Conservation (phyloP, 53 echinoderm and acorn worm genomes). For the Arbacia lixula region DNA sequence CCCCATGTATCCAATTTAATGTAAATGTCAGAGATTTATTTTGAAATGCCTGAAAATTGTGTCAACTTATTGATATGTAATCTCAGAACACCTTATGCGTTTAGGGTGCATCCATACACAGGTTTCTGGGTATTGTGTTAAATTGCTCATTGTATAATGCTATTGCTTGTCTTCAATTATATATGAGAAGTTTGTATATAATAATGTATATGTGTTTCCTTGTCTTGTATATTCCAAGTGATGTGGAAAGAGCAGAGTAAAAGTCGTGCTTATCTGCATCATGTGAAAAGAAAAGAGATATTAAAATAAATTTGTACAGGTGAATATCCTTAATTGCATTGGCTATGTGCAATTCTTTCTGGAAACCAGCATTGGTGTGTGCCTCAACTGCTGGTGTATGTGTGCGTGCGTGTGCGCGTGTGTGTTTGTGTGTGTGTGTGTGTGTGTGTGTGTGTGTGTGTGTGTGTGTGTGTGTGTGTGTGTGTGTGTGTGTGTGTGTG, state of each 20-base stretch:
- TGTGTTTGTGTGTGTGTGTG: no score
- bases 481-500: background rate
- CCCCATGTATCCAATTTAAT: no score
- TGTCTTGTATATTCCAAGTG: constrained; percentile 36
- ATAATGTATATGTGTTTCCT: constrained; percentile 22
- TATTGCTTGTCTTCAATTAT: constrained; percentile 18
- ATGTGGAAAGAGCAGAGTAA: constrained; percentile 18
- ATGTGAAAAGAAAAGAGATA: constrained; percentile 35
- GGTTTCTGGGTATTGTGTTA: constrained; percentile 23
- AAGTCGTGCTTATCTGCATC: constrained; percentile 36
- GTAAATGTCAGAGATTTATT: no score
- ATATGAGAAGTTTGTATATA: constrained; percentile 22
- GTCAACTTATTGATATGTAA: no score
- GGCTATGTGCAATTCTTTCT: no score
- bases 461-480: background rate
- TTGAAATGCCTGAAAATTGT: no score
- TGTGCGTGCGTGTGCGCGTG: no score
- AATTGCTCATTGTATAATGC: background rate
- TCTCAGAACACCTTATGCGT: no score
- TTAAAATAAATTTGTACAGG: constrained; percentile 51
- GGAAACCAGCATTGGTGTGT: no score
- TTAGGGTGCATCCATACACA: no score
- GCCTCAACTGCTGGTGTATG: no score
- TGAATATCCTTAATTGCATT: background rate
- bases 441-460: background rate